A percentile compares a stretch with the other conserved stretches of the same genome.
These are phyloP conservation scores for Odocoileus virginianus DNA, from an alignment of 2,113 vertebrate species.

Conservation along the genomic window DNA sequence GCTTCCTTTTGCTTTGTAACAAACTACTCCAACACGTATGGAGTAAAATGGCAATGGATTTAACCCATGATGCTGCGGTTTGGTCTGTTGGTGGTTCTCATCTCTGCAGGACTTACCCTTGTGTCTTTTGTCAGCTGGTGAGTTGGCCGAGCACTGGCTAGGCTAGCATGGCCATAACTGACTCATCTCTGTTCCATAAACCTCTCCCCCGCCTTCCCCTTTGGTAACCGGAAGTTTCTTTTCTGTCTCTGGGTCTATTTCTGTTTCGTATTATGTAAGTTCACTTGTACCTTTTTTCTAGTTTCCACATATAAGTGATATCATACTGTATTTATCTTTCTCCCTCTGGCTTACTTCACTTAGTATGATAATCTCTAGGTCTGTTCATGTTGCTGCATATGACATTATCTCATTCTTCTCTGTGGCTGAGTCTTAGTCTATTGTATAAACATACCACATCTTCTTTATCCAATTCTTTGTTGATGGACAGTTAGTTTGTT, in stretches of 20 bases:
- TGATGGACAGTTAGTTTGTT: background rate
- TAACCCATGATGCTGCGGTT: background rate
- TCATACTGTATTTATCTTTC: background rate
- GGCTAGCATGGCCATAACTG: background rate
- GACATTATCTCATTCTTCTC: background rate
- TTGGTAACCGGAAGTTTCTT: background rate
- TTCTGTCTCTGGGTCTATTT: background rate
- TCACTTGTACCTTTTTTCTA: background rate
- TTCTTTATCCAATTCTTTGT: background rate
- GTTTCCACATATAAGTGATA: background rate
- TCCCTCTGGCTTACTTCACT: background rate
- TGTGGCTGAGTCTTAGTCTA: background rate
- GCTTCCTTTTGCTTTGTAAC: background rate
- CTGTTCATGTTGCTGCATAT: background rate
- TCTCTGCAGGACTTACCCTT: background rate
- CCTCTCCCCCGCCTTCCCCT: background rate
- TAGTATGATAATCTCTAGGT: background rate
- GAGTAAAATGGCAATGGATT: background rate
- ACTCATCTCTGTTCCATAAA: background rate
- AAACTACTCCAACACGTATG: accelerated
- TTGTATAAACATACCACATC: background rate
- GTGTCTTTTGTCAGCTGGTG: background rate
- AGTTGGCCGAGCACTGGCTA: background rate
- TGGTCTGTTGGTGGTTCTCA: background rate
- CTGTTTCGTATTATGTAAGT: background rate